A percentile compares a stretch with the other conserved stretches of the same genome.
Evolutionary conservation across 2,797 vertebrate species (phyloP).

Genomic region (Hippoglossus hippoglossus): DNA sequence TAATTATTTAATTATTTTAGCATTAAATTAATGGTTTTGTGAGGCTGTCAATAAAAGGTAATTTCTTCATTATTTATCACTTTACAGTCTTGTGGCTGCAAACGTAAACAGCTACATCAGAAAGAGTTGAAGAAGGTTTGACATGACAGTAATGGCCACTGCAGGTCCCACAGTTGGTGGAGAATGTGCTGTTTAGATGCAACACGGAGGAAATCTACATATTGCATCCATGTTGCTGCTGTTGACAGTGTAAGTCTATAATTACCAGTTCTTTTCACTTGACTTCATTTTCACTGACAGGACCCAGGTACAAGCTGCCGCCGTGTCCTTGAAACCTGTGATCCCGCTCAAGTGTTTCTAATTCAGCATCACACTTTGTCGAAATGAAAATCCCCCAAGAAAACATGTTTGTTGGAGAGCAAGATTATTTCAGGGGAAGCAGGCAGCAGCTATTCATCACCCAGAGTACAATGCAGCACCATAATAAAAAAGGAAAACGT

Average conservation of each 20-base stretch:
- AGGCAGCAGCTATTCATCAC: constrained; percentile 40
- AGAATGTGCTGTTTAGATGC: not conserved
- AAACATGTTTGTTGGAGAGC: constrained; percentile 17
- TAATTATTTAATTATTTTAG: constrained; percentile 13
- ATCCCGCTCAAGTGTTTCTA: constrained; percentile 27
- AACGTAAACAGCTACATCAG: too few relatives aligned
- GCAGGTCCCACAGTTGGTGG: not conserved
- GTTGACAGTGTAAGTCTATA: too few relatives aligned
- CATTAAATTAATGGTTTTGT: constrained; percentile 7
- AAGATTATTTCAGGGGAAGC: constrained; percentile 48
- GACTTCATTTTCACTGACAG: too few relatives aligned
- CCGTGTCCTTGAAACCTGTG: constrained; percentile 13
- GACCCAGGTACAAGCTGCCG: constrained; percentile 11
- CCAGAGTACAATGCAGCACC: constrained; percentile 30
- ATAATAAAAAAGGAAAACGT: constrained; percentile 13
- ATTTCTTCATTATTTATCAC: not conserved
- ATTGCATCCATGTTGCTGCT: too few relatives aligned
- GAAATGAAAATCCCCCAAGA: constrained; percentile 25
- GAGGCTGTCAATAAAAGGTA: not conserved
- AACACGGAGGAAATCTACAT: too few relatives aligned
- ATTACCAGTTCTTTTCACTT: too few relatives aligned
- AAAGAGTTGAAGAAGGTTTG: not conserved
- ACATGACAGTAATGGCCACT: not conserved
- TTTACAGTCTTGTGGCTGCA: not conserved
- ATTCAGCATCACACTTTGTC: constrained; percentile 28